Base-by-base conservation (phyloP, 2,888 invertebrate species). In the Cephus nigrinus region DNA sequence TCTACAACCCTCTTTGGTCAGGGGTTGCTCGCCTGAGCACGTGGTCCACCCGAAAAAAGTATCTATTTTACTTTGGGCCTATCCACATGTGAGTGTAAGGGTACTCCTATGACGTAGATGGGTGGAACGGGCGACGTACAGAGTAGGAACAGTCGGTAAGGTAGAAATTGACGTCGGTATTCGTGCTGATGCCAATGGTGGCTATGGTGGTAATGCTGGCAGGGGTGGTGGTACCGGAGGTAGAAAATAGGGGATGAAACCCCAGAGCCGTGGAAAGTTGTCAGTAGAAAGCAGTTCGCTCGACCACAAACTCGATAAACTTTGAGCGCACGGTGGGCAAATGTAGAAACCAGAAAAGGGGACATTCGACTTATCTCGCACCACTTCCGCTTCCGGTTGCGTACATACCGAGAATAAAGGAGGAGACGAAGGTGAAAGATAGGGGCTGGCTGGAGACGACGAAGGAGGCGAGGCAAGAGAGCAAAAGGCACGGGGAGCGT, bases 271-370 rank as follows among this genome's bases (percentile, higher is more conserved):
- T 69, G 30, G 82, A 88, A 88, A 89, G 90, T 90, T 89, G 87
- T 86, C 85, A 84, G 86, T 86, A 83, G 84, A 87, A 88, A 88
- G 85, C 88, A 86, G 86, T 83, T 88, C 84, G 85, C 81, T 86
- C 86, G 86, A 85, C 88, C 88, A 84, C 89, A 89, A 90, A 90
- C 88, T 90, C 90, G 89, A 90, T 90, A 88, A 90, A 90, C 87
- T 90, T 90, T 87, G 82, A 85, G 86, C 84, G 82, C 82, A 81
- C 80, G 15, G 40, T 82, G 80, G 77, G 80, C 80, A 78, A 79
- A 78, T 79, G 75, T 80, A 78, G 72, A 77, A 79, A 75, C 78
- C 40, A 69, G 78, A 73, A 71, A 80, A 79, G 80, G 74, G 75
- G 78, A 74, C 79, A 3, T 31, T 30, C 69, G 83, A 83, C 77